Percentiles rank a stretch among this genome's conserved stretches.
phyloP scores from a whole-genome alignment of 2,113 vertebrate species.

The Dicaeum eximium region DNA sequence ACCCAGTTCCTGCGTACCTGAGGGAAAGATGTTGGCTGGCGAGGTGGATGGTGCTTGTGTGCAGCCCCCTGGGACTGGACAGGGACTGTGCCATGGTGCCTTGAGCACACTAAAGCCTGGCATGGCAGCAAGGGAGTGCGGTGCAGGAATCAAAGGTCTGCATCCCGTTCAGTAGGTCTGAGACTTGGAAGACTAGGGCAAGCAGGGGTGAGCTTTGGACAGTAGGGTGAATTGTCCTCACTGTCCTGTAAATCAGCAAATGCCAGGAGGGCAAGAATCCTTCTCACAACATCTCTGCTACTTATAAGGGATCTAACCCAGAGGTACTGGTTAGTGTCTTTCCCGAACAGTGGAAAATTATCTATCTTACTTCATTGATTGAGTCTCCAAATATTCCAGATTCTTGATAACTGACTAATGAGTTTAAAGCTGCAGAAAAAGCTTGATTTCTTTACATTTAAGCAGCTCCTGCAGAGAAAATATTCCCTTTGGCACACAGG shows the following conservation, averaged over 20 bases:
- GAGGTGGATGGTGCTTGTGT: neutral
- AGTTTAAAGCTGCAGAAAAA: neutral
- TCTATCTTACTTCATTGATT: neutral
- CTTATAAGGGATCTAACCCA: neutral
- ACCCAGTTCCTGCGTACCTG: neutral
- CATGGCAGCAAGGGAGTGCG: fast-evolving
- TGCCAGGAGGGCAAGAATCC: neutral
- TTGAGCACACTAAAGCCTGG: neutral
- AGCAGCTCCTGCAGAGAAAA: neutral
- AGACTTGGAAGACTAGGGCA: neutral
- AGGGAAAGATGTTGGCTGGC: neutral
- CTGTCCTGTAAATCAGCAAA: neutral
- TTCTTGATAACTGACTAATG: neutral
- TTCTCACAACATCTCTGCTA: neutral
- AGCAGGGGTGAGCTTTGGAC: neutral
- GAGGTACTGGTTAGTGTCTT: neutral
- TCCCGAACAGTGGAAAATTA: neutral
- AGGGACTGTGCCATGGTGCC: neutral
- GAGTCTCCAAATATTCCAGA: neutral
- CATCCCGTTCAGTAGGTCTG: neutral
- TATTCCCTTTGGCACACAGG: neutral
- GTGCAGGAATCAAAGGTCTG: neutral
- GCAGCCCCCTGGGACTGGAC: neutral
- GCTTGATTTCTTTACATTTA: neutral
- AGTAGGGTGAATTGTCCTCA: neutral